These are phyloP conservation scores for Brachymystax lenok DNA, from an alignment of 2,797 vertebrate genomes.

Conservation along the genomic window DNA sequence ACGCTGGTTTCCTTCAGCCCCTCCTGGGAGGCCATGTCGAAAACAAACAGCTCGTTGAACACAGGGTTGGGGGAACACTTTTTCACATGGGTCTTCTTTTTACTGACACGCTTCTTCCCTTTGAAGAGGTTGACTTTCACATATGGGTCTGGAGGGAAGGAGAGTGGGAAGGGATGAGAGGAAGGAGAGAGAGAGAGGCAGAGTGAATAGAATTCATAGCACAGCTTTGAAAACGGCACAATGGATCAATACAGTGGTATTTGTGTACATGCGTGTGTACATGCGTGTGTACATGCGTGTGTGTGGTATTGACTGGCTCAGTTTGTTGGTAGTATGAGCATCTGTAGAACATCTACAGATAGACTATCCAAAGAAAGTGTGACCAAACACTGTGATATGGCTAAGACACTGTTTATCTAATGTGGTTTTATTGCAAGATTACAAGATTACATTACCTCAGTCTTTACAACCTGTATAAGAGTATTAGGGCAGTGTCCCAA, in stretches of 20 bases:
- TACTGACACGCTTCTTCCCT: conserved; percentile 94
- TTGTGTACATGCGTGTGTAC: background rate
- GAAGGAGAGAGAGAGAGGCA: background rate
- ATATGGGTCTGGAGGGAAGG: conserved; percentile 84
- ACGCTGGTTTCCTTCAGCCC: conserved; percentile 93
- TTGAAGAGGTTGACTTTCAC: conserved; percentile 98
- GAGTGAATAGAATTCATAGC: background rate
- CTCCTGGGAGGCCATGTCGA: conserved; percentile 92
- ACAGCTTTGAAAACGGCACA: background rate
- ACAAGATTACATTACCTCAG: conserved; percentile 52
- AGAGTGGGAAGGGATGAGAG: conserved; percentile 14
- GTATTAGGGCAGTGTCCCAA: background rate
- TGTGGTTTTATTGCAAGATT: conserved; percentile 53
- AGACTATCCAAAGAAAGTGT: too few species aligned
- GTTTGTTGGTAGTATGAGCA: background rate
- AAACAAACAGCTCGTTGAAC: conserved; percentile 97
- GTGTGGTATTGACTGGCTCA: background rate
- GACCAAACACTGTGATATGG: too few species aligned
- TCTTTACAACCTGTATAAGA: conserved; percentile 40
- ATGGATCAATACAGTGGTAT: background rate
- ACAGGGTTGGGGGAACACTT: conserved; percentile 95
- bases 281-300: background rate
- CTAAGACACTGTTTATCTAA: conserved; percentile 33
- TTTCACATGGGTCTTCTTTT: conserved; percentile 99
- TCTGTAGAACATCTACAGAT: too few species aligned